A percentile compares a stretch with the other conserved stretches of the same genome.
These are phyloP conservation scores for Plectrocnemia conspersa DNA, from an alignment of 1,140 invertebrate genomes.

Conservation along the genomic window DNA sequence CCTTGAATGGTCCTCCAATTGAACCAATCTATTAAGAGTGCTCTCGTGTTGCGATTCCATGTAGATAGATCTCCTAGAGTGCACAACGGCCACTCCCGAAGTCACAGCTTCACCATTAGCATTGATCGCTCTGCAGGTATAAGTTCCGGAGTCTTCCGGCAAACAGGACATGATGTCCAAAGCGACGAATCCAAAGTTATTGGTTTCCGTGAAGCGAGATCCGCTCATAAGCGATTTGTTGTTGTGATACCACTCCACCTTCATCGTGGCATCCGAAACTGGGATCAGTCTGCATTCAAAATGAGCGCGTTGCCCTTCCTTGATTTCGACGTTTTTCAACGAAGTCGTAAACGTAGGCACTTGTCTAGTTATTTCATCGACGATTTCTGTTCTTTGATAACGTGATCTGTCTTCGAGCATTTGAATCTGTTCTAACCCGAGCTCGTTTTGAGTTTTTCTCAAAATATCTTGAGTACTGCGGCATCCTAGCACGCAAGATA, in stretches of 20 bases:
- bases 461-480: conserved; percentile 72
- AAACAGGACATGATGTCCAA: conserved; percentile 87
- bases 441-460: conserved; percentile 78
- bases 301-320: conserved; percentile 92
- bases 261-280: conserved; percentile 92
- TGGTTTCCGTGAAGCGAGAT: conserved; percentile 84
- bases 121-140: conserved; percentile 85
- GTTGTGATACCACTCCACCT: conserved; percentile 97
- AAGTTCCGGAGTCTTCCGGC: conserved; percentile 87
- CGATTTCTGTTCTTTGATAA: conserved; percentile 65
- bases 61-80: conserved; percentile 83
- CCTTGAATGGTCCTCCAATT: conserved; percentile 78
- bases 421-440: conserved; percentile 80
- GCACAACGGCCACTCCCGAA: conserved; percentile 70
- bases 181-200: conserved; percentile 92
- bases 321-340: conserved; percentile 84
- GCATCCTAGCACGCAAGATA: conserved; percentile 65
- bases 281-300: conserved; percentile 95
- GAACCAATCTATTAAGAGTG: conserved; percentile 71
- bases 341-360: conserved; percentile 88
- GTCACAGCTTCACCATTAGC: conserved; percentile 82
- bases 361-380: conserved; percentile 82
- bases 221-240: conserved; percentile 82
- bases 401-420: conserved; percentile 77
- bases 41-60: conserved; percentile 80